phyloP scores from a whole-genome alignment of 2,797 vertebrate species.

The Mycteria americana region DNA sequence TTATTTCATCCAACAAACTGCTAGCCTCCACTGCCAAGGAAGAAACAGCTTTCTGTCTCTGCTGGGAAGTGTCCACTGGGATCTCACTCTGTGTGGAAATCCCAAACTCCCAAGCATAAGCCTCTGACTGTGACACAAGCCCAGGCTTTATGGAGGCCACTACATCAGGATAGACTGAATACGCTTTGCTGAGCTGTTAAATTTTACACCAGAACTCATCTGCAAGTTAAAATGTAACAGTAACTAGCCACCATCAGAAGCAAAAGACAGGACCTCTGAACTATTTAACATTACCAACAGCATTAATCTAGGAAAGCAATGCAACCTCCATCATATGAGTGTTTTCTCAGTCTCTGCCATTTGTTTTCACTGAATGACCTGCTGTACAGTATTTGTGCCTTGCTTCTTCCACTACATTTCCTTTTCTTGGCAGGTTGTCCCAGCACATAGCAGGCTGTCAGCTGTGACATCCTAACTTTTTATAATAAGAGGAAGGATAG shows the following conservation, averaged over 20 bases:
- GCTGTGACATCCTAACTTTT: conserved; percentile 21
- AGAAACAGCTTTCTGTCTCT: neutral
- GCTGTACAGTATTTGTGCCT: conserved; percentile 12
- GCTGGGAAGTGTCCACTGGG: neutral
- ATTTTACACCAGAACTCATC: neutral
- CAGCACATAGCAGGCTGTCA: conserved; percentile 18
- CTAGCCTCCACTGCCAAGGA: neutral
- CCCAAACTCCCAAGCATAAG: neutral
- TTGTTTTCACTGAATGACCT: neutral
- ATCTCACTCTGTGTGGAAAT: neutral
- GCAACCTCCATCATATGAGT: neutral
- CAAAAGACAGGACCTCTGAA: neutral
- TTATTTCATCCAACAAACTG: neutral
- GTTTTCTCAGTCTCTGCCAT: neutral
- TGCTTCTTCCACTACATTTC: conserved; percentile 25
- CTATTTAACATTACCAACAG: neutral
- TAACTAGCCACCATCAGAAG: neutral
- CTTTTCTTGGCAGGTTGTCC: neutral
- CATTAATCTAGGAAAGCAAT: neutral
- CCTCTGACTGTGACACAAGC: neutral
- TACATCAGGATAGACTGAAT: neutral
- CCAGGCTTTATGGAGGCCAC: neutral
- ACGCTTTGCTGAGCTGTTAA: neutral
- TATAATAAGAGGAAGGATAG: neutral
- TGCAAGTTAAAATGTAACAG: neutral